Conservation (phyloP, 2,113 vertebrate genomes). For the Ahaetulla prasina region DNA sequence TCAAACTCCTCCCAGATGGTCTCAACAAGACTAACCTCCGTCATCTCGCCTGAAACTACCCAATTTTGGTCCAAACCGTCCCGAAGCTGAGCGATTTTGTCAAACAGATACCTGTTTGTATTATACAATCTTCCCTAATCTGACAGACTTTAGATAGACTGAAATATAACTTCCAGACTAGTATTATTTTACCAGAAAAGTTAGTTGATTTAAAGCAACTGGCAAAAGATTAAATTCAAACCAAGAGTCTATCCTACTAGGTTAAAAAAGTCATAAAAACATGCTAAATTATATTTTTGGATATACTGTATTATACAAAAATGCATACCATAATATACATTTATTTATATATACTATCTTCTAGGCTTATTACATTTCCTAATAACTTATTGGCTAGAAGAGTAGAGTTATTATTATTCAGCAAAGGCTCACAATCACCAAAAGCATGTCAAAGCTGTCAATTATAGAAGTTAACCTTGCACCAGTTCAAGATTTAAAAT, state of each 20-base stretch:
- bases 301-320: not conserved
- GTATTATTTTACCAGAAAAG: not conserved
- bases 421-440: not conserved
- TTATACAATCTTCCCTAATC: not conserved
- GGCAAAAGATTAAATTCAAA: not conserved
- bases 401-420: slow-evolving; percentile 10
- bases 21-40: no score
- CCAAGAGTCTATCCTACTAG: not conserved
- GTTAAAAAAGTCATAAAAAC: no score
- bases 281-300: not conserved
- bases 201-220: not conserved
- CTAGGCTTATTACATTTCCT: not conserved
- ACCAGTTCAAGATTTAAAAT: slow-evolving; percentile 29
- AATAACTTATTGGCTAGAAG: not conserved
- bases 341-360: not conserved
- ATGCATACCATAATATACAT: not conserved
- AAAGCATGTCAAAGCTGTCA: slow-evolving; percentile 17
- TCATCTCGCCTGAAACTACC: no score
- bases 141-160: not conserved
- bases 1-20: no score
- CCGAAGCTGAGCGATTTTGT: no score
- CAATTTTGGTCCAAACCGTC: no score
- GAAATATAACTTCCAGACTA: not conserved
- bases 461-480: slow-evolving; percentile 14
- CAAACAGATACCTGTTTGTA: no score